Conservation (phyloP, 2,888 invertebrate species). For the Anaspis maculata region DNA sequence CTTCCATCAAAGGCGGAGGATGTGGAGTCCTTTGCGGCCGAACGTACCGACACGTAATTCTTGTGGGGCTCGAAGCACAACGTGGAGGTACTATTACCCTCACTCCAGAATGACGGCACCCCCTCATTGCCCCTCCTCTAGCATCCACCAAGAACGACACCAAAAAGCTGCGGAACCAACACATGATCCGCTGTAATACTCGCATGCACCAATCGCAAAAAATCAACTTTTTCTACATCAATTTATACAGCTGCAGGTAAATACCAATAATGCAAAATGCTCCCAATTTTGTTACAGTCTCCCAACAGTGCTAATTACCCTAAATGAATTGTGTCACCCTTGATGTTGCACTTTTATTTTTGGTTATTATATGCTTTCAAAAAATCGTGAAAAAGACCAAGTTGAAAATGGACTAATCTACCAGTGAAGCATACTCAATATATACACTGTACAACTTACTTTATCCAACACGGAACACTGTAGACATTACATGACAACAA, state of each 20-base stretch:
- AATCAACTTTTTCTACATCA: not conserved
- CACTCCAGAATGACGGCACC: conserved; percentile 95
- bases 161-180: conserved; percentile 71
- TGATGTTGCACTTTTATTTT: too few species aligned
- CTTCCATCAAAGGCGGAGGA: conserved; percentile 96
- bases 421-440: too few species aligned
- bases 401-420: too few species aligned
- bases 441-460: conserved; percentile 40
- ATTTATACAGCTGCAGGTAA: conserved; percentile 1
- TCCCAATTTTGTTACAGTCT: too few species aligned
- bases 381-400: too few species aligned
- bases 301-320: too few species aligned
- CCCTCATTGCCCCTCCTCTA: conserved; percentile 97
- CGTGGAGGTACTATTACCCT: conserved; percentile 94
- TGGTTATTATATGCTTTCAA: too few species aligned
- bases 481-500: conserved; percentile 29
- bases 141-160: conserved; percentile 99
- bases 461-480: conserved; percentile 40
- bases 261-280: conserved; percentile 2
- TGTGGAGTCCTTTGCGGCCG: conserved; percentile 64
- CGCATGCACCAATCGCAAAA: not conserved
- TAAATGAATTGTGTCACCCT: too few species aligned
- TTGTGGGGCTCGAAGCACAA: conserved; percentile 89
- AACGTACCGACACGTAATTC: conserved; percentile 91
- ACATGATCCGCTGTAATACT: too few species aligned